Base-by-base conservation (phyloP, 2,888 invertebrate genomes). In the Geotrupes spiniger region DNA sequence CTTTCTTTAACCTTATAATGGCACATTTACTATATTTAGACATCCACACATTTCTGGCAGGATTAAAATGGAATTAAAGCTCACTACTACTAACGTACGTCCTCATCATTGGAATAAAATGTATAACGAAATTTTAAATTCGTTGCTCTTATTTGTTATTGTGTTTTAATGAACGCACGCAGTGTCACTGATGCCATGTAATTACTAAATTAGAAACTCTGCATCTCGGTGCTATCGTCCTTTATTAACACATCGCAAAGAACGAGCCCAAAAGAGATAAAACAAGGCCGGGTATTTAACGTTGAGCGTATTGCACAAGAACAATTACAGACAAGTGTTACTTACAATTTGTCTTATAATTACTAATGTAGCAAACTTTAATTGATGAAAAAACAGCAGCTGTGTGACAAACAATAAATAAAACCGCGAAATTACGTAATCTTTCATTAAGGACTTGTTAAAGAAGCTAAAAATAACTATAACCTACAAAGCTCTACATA, bases 351-450 rank as follows among this genome's bases (percentile, higher is more conserved):
- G 60, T 65, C 63, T 59, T 54, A 58, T 70, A 71, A 71, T 72
- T 70, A 69, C 63, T 67, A 66, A 71, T 69, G 66, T 68, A 69
- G 69, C 69, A 65, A 68, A 68, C 66, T 70, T 70, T 71, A 72
- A 72, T 71, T 72, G 71, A 70, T 69, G 66, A 72, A 72, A 48
- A 70, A 72, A 71, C 69, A 69, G 62, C 72, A 72, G 72, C 72
- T 72, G 72, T 66, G 64, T 66, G 66, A 68, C 66, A 69, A 69
- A 68, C 68, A 70, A 67, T 64, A 64, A 53, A 71, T 65, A 69
- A 68, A 69, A 61, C 65, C 58, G 65, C 64, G 59, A 66, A 67
- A 66, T 69, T 65, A 63, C 65, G 62, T 64, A 64, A 64, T 59
- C 56, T 51, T 61, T 43, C 53, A 52, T 57, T 57, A 56, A 54